Conservation (phyloP, 2,113 vertebrate species). For the Pyrgilauda ruficollis region DNA sequence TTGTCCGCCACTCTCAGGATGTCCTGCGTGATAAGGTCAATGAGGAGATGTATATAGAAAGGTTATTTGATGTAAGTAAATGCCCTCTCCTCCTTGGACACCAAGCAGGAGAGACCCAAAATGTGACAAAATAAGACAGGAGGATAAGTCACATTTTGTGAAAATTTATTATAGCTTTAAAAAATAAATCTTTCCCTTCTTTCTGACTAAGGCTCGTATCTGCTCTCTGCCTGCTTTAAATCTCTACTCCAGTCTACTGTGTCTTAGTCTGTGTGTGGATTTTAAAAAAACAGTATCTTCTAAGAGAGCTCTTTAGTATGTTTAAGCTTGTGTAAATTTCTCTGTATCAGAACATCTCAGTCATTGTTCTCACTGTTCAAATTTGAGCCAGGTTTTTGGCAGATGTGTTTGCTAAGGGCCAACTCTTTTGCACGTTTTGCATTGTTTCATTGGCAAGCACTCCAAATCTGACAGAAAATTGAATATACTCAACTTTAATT, state of each 20-base stretch:
- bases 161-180: conserved; percentile 71
- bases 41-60: conserved; percentile 99
- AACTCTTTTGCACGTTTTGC: background rate
- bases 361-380: conserved; percentile 60
- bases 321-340: conserved; percentile 52
- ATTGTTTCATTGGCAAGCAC: background rate
- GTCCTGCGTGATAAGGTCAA: conserved; percentile 98
- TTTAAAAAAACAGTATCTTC: conserved; percentile 28
- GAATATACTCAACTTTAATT: background rate
- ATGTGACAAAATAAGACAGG: conserved; percentile 99
- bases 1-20: conserved; percentile 99
- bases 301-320: conserved; percentile 32
- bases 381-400: conserved; percentile 36
- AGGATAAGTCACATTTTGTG: conserved; percentile 99
- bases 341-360: conserved; percentile 50
- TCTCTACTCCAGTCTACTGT: conserved; percentile 74
- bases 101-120: conserved; percentile 92
- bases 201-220: conserved; percentile 69
- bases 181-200: conserved; percentile 69
- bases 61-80: conserved; percentile 99
- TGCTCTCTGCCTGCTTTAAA: conserved; percentile 78
- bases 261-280: conserved; percentile 78
- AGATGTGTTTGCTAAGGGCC: background rate
- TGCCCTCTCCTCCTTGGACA: conserved; percentile 91
- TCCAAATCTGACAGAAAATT: conserved; percentile 10